A percentile compares a stretch with the other conserved stretches of the same genome.
These are phyloP conservation scores for Tenualosa ilisha DNA, from an alignment of 2,797 vertebrate species.

Conservation along the genomic window DNA sequence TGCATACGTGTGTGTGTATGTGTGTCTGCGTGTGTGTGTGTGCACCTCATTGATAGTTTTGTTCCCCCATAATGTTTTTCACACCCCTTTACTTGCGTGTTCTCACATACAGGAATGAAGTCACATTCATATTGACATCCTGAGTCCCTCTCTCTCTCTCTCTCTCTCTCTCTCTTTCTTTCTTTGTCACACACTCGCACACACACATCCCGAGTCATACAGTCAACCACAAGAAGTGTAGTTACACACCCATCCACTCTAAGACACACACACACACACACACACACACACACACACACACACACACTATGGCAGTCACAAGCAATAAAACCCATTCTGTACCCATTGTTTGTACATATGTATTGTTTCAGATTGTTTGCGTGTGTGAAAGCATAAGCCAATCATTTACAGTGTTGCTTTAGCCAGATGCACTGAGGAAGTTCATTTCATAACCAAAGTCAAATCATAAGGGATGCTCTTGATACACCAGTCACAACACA, in stretches of 20 bases:
- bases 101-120: neutral
- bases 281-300: neutral
- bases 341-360: neutral
- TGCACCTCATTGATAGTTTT: neutral
- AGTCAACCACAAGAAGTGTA: neutral
- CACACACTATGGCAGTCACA: neutral
- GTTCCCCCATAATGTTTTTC: neutral
- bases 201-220: neutral
- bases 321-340: neutral
- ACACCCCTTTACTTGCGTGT: neutral
- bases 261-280: neutral
- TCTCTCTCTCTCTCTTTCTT: too few relatives aligned
- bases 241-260: neutral
- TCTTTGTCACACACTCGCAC: neutral
- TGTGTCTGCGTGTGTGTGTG: conserved; percentile 22
- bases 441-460: neutral
- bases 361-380: neutral
- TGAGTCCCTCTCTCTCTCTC: neutral
- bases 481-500: neutral
- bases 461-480: neutral
- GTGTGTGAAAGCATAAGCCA: neutral
- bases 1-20: neutral
- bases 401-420: neutral
- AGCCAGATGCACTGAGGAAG: neutral
- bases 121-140: neutral